Conservation (phyloP, 2,888 invertebrate genomes). For the Plagiodera versicolora region DNA sequence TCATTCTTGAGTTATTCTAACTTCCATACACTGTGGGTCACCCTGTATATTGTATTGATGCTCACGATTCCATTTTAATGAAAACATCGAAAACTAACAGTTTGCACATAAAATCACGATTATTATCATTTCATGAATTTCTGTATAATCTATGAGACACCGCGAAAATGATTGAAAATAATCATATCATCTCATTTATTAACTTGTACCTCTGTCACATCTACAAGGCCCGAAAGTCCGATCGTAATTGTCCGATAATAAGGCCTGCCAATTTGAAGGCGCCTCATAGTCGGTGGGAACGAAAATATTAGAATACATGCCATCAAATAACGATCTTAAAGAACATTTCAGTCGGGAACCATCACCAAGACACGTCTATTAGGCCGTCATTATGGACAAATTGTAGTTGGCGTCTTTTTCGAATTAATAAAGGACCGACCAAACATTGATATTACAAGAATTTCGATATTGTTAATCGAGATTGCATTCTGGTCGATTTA, state of each 20-base stretch:
- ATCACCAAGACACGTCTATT: conserved; percentile 16
- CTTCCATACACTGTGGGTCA: no score
- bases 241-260: conserved; percentile 18
- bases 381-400: conserved; percentile 17
- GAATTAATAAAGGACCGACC: conserved; percentile 24
- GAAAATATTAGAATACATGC: conserved; percentile 20
- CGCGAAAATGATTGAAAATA: no score
- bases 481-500: neutral
- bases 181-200: no score
- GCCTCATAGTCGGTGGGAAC: conserved; percentile 46
- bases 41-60: no score
- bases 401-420: conserved; percentile 28
- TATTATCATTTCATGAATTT: no score
- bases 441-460: conserved; percentile 15
- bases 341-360: neutral
- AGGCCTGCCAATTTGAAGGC: conserved; percentile 46
- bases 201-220: neutral
- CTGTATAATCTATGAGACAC: no score
- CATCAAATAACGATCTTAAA: conserved; percentile 4
- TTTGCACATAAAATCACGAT: no score
- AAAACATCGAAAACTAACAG: no score
- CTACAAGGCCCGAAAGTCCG: conserved; percentile 7
- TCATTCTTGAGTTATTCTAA: no score
- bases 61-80: no score
- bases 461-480: neutral